Evolutionary conservation across 1,140 invertebrate genomes (phyloP), one percentile per base, ranked within the genome.

Genomic region (Cotesia chilonis): DNA sequence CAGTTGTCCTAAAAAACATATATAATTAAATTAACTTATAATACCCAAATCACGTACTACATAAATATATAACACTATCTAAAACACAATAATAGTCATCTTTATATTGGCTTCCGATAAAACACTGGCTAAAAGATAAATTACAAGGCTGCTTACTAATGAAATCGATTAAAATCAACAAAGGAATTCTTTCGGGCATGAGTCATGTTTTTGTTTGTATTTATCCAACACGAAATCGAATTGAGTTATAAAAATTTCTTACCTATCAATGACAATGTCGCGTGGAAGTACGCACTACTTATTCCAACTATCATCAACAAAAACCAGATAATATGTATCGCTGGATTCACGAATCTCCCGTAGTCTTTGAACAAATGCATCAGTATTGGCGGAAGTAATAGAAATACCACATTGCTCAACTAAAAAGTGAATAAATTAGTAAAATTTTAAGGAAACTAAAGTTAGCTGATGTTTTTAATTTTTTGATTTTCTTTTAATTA

Each of bases 201-300:
- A 47, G 41, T 47, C 41, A 47, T 47, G 10, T 47, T 47, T 6
- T 6, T 47, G 41, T 47, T 28, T 3, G 0, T 9, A 68, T 51
- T 65, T 36, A 61, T 28, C 14, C 12, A 65, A 64, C 28, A 38
- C 55, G 52, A 36, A 12, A 37, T 60, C 28, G 55, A 60, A 70
- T 59, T 28, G 28, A 28, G 28, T 20, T 52, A 51, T 28, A 60
- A 69, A 36, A 6, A 17, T 9, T 28, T 28, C 28, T 88, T 84
- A 90, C 91, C 94, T 76, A 94, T 90, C 76, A 94, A 87, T 78
- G 92, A 94, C 3, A 95, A 85, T 3, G 94, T 95, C 35, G 93
- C 93, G 87, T 95, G 94, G 81, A 95, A 95, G 81, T 95, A 95
- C 65, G 92, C 93, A 17, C 93, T 94, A 71, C 92, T 91, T 0